Conservation (phyloP, 1,140 invertebrate species). For the Whitmania pigra region DNA sequence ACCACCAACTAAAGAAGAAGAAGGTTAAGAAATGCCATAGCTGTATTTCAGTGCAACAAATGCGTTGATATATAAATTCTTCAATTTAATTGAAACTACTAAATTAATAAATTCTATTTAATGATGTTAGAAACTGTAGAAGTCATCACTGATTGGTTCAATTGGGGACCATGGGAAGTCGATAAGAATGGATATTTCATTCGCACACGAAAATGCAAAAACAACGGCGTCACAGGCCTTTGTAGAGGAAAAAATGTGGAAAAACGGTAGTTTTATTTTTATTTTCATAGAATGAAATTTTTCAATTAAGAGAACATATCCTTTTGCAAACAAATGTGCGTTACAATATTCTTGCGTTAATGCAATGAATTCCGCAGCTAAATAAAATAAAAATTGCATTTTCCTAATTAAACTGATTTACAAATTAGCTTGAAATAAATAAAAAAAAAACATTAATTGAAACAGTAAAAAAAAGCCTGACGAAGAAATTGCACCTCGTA, state of each 20-base stretch:
- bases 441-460: too few species aligned
- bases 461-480: too few species aligned
- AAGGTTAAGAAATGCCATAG: neutral
- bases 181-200: neutral
- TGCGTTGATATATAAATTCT: neutral
- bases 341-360: too few species aligned
- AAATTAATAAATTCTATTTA: neutral
- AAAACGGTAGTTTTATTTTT: neutral
- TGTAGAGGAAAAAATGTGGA: neutral
- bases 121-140: neutral
- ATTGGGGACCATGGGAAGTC: neutral
- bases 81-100: neutral
- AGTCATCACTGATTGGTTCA: slow-evolving; percentile 2
- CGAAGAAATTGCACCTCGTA: too few species aligned
- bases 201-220: neutral
- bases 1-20: neutral
- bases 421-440: too few species aligned
- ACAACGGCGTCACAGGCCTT: slow-evolving; percentile 1
- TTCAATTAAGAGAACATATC: neutral
- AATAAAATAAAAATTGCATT: too few species aligned
- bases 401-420: too few species aligned
- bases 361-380: too few species aligned
- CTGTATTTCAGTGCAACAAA: neutral
- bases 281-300: neutral
- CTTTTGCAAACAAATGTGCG: too few species aligned